These are phyloP conservation scores for Bettongia penicillata DNA, from an alignment of 2,113 vertebrate species.

Conservation along the genomic window DNA sequence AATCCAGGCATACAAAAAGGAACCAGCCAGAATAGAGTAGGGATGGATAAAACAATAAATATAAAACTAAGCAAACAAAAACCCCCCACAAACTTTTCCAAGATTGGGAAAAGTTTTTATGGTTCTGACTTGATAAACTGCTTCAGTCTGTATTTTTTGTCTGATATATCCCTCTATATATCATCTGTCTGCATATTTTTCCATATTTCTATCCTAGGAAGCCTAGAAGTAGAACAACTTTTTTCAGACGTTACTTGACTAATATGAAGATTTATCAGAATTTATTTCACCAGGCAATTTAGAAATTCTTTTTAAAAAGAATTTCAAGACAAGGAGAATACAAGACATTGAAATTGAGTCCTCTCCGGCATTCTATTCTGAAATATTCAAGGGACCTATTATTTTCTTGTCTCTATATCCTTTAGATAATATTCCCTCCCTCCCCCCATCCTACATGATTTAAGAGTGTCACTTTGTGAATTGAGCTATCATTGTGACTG, in stretches of 20 bases:
- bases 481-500: slow-evolving; percentile 55
- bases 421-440: slow-evolving; percentile 61
- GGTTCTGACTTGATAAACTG: background rate
- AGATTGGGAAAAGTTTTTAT: background rate
- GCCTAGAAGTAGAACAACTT: background rate
- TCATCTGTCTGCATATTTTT: background rate
- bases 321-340: slow-evolving; percentile 56
- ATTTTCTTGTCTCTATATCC: slow-evolving; percentile 50
- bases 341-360: slow-evolving; percentile 20
- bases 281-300: slow-evolving; percentile 5
- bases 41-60: background rate
- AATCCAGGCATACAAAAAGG: background rate
- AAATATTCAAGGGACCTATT: slow-evolving; percentile 44
- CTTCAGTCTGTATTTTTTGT: background rate
- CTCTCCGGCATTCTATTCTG: slow-evolving; percentile 46
- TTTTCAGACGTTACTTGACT: slow-evolving; percentile 18
- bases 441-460: slow-evolving; percentile 60
- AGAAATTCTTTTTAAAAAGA: slow-evolving; percentile 17
- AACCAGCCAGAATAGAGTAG: background rate
- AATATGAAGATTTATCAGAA: slow-evolving; percentile 30
- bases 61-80: background rate
- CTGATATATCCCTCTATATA: background rate
- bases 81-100: background rate
- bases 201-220: background rate
- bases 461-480: slow-evolving; percentile 71